Percentiles rank a stretch among this genome's conserved stretches.
phyloP scores from a whole-genome alignment of 2,113 vertebrate species.

The Otis tarda region DNA sequence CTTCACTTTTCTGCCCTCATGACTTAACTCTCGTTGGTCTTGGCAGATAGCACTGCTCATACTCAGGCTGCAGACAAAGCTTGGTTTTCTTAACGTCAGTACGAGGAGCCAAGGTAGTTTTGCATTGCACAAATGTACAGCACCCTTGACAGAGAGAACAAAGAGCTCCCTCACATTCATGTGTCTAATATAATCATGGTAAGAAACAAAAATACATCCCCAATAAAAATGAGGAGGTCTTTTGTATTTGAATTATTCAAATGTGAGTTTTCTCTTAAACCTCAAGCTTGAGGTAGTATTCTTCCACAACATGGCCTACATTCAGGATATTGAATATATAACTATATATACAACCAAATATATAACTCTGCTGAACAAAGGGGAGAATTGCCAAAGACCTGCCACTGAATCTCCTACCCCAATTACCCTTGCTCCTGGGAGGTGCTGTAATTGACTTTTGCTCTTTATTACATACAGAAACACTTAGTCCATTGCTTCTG shows the following conservation, averaged over 20 bases:
- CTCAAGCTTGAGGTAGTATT: neutral
- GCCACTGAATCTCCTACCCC: neutral
- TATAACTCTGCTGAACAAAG: neutral
- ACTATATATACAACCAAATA: neutral
- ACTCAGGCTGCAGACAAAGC: neutral
- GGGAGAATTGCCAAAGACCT: neutral
- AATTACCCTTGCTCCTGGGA: neutral
- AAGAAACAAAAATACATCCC: slow-evolving; percentile 11
- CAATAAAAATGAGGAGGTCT: neutral
- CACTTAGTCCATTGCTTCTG: neutral
- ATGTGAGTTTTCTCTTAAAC: neutral
- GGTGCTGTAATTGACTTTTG: slow-evolving; percentile 19
- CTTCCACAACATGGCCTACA: neutral
- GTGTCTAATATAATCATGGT: neutral
- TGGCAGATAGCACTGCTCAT: neutral
- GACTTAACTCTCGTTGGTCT: neutral
- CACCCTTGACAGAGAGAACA: neutral
- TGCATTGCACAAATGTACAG: neutral
- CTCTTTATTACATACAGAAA: neutral
- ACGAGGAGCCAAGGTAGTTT: neutral
- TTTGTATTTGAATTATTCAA: slow-evolving; percentile 31
- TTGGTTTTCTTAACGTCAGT: neutral
- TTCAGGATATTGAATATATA: neutral
- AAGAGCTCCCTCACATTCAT: neutral
- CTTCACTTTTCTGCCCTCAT: neutral